Percentiles rank a stretch among this genome's conserved stretches.
Conservation (phyloP, 1,140 invertebrate genomes). For the Theocolax elegans region DNA sequence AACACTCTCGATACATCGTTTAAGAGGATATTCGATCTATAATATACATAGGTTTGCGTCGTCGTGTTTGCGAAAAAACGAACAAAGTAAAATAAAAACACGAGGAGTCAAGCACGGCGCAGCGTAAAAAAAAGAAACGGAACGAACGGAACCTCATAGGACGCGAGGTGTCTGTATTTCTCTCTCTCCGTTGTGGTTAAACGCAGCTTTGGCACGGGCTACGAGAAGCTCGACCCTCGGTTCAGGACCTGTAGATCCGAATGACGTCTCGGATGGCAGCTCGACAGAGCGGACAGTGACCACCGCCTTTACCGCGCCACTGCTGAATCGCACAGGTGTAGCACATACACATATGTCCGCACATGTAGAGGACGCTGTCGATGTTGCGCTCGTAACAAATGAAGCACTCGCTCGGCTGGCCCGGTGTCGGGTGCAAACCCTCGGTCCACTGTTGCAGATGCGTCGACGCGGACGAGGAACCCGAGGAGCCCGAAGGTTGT, state of each 20-base stretch:
- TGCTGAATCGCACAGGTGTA: constrained; percentile 94
- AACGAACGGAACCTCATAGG: not conserved
- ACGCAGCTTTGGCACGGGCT: too few species aligned
- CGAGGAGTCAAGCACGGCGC: too few species aligned
- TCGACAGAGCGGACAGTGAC: constrained; percentile 93
- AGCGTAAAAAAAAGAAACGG: not conserved
- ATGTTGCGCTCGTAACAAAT: constrained; percentile 95
- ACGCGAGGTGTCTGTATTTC: not conserved
- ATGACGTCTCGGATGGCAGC: constrained; percentile 95
- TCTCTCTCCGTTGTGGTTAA: not conserved
- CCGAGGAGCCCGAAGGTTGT: too few species aligned
- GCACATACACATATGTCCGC: constrained; percentile 99
- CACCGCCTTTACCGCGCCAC: constrained; percentile 88
- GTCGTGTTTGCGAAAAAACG: too few species aligned
- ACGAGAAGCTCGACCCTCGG: not conserved
- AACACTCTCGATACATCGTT: constrained; percentile 4
- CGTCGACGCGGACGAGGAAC: constrained; percentile 21
- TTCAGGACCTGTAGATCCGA: constrained; percentile 90
- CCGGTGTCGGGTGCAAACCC: constrained; percentile 59
- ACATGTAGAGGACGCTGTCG: constrained; percentile 94
- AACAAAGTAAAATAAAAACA: too few species aligned
- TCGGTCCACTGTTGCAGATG: constrained; percentile 65
- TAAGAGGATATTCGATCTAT: too few species aligned
- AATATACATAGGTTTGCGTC: too few species aligned
- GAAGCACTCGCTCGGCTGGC: constrained; percentile 80